Evolutionary conservation across 2,113 vertebrate genomes (phyloP).

Genomic region (Lophius piscatorius): DNA sequence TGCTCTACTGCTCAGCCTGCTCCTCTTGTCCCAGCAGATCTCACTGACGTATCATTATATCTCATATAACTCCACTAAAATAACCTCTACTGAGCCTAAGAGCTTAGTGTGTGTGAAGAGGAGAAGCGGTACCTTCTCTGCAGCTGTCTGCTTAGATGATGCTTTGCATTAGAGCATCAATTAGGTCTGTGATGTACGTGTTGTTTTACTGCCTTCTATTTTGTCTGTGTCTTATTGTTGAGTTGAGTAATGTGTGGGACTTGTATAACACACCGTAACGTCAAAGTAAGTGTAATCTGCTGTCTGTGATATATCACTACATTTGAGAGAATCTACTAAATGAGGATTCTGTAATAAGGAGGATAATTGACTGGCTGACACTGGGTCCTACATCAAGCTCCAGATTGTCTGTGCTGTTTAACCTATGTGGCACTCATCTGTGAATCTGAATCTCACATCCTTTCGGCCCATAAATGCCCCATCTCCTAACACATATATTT

Average conservation of each 20-base stretch:
- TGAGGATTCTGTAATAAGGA: conserved; percentile 59
- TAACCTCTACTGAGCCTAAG: conserved; percentile 65
- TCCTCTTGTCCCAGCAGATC: conserved; percentile 73
- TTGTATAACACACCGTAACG: conserved; percentile 44
- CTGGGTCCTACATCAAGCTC: conserved; percentile 29
- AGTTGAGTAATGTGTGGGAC: conserved; percentile 51
- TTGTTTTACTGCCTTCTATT: conserved; percentile 53
- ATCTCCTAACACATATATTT: conserved; percentile 6
- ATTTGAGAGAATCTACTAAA: conserved; percentile 55
- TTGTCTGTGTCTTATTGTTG: conserved; percentile 41
- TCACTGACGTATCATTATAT: conserved; percentile 75
- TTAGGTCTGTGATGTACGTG: conserved; percentile 52
- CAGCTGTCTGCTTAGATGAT: conserved; percentile 41
- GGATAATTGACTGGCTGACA: conserved; percentile 58
- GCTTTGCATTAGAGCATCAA: conserved; percentile 56
- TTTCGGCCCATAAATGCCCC: conserved; percentile 5
- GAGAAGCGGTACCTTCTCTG: conserved; percentile 44
- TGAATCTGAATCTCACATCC: conserved; percentile 29
- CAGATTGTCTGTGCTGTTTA: conserved; percentile 40
- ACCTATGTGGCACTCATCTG: conserved; percentile 28
- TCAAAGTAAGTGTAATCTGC: conserved; percentile 46
- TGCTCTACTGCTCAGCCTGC: conserved; percentile 72
- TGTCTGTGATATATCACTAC: conserved; percentile 48
- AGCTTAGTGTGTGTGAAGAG: conserved; percentile 56
- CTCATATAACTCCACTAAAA: conserved; percentile 72